Conservation (phyloP, 2,113 vertebrate genomes). For the Myotis davidii region DNA sequence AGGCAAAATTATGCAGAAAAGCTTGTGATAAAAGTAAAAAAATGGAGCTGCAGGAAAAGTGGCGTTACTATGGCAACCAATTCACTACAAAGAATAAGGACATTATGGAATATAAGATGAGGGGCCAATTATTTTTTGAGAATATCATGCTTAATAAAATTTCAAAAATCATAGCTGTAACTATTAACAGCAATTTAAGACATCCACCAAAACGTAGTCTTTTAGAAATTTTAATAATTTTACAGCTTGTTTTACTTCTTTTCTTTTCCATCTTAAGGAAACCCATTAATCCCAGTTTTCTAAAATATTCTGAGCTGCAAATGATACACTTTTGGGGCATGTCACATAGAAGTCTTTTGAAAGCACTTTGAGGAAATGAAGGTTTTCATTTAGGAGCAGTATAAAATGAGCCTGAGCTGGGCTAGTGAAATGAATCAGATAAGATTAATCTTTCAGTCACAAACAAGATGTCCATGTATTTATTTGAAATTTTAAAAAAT, state of each 20-base stretch:
- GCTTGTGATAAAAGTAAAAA: not conserved
- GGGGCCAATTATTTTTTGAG: not conserved
- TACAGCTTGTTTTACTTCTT: not conserved
- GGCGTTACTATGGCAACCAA: not conserved
- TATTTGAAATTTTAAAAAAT: not conserved
- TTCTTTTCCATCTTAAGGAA: not conserved
- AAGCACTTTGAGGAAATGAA: not conserved
- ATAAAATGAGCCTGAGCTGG: not conserved
- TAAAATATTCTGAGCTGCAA: not conserved
- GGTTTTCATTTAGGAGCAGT: not conserved
- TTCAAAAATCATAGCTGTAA: not conserved
- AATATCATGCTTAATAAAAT: not conserved
- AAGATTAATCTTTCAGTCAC: not conserved
- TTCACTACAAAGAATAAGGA: not conserved
- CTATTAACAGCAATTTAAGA: not conserved
- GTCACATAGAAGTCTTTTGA: not conserved
- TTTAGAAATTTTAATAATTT: conserved; percentile 1
- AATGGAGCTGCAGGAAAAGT: not conserved
- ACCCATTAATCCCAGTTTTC: not conserved
- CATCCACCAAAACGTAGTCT: not conserved
- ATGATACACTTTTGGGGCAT: not conserved
- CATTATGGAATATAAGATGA: not conserved
- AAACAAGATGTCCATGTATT: not conserved
- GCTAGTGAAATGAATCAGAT: not conserved
- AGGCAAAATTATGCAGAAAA: not conserved